A percentile compares a stretch with the other conserved stretches of the same genome.
These are phyloP conservation scores for Lepidocyrtoides sp. DNA, from an alignment of 2,888 invertebrate species.

Conservation along the genomic window DNA sequence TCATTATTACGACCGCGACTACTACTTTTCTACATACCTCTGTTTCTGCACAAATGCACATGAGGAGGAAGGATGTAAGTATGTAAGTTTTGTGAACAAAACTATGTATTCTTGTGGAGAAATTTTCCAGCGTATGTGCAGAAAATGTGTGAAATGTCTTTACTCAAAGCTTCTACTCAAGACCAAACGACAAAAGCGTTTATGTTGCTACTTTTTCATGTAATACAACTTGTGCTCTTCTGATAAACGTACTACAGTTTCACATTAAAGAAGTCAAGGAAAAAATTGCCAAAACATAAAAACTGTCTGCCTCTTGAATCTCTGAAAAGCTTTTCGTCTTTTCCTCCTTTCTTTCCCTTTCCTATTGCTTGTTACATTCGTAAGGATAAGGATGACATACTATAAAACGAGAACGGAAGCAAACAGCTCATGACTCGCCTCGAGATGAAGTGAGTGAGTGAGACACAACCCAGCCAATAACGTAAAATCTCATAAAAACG, in stretches of 20 bases:
- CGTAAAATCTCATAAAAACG: slow-evolving; percentile 76
- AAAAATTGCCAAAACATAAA: slow-evolving; percentile 48
- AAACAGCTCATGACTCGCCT: slow-evolving; percentile 35
- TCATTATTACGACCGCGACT: not conserved
- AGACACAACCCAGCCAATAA: slow-evolving; percentile 62
- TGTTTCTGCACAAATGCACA: not conserved
- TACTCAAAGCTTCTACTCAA: not conserved
- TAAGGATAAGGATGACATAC: slow-evolving; percentile 12
- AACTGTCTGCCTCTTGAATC: slow-evolving; percentile 22
- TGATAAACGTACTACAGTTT: not conserved
- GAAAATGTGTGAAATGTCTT: not conserved
- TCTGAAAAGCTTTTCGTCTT: not conserved
- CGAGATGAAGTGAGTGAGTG: slow-evolving; percentile 36
- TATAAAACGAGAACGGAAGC: slow-evolving; percentile 20
- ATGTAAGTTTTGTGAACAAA: not conserved
- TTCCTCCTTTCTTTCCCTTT: not conserved
- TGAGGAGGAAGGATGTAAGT: not conserved
- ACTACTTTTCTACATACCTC: not conserved
- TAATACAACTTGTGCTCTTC: not conserved
- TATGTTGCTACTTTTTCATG: not conserved
- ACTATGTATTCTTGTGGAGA: not conserved
- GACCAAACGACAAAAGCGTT: not conserved
- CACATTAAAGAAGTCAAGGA: slow-evolving; percentile 24
- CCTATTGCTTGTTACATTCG: not conserved
- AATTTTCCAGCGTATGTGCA: not conserved